Evolutionary conservation across 1,140 invertebrate species (phyloP), one percentile per base, ranked within the genome.

Genomic region (Leguminivora glycinivorella): DNA sequence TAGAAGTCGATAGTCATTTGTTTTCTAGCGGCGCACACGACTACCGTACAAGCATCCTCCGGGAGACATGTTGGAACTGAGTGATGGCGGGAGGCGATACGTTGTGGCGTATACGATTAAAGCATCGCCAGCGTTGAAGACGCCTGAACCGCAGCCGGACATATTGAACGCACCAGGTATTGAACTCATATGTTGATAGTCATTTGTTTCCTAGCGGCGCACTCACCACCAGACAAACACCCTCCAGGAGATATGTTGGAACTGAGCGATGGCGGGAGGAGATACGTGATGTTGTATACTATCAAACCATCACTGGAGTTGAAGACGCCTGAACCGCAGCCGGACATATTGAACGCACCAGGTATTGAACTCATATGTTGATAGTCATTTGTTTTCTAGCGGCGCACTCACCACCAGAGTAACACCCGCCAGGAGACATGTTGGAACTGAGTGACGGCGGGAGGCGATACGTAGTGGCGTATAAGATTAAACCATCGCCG

Each of bases 281-380:
- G 87, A 78, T 91, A 91, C 52, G 89, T 91, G 0, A 87, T 91
- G 0, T 86, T 87, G 1, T 91, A 91, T 56, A 91, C 89, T 19
- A 89, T 91, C 70, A 91, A 91, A 71, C 85, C 89, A 0, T 88
- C 85, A 0, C 85, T 84, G 9, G 87, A 89, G 38, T 70, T 75
- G 3, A 91, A 89, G 68, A 90, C 88, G 9, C 86, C 88, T 4
- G 89, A 91, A 69, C 89, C 89, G 4, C 89, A 91, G 56, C 89
- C 89, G 2, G 89, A 91, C 72, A 91, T 91, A 58, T 76, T 91
- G 17, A 91, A 38, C 9, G 12, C 14, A 31, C 26, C 26, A 24
- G 26, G 10, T 56, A 52, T 87, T 79, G 83, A 40, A 12, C 12
- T 40, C 12, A 40, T 40, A 10, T 9, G 5, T 40, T 10, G 12